Evolutionary conservation across 1,140 invertebrate genomes (phyloP).

Genomic region (Conus ventricosus): DNA sequence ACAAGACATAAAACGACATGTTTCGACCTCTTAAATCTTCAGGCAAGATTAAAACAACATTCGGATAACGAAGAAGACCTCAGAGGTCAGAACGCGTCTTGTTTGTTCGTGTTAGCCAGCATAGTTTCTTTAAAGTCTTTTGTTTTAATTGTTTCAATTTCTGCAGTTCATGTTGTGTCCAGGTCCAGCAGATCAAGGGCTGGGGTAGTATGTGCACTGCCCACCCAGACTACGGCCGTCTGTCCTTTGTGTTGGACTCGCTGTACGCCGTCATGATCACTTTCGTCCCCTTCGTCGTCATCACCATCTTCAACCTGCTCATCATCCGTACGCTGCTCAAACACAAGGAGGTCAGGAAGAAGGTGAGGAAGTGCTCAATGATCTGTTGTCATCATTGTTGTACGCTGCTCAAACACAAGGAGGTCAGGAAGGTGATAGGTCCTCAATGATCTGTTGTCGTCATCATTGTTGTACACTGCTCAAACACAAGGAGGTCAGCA

Average conservation of each 20-base stretch:
- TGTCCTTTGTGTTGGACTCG: slow-evolving; percentile 66
- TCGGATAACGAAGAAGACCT: too few species aligned
- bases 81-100: too few species aligned
- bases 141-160: too few species aligned
- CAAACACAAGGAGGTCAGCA: slow-evolving; percentile 30
- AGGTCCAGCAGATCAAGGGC: slow-evolving; percentile 13
- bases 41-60: too few species aligned
- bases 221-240: slow-evolving; percentile 46
- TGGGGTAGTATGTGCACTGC: slow-evolving; percentile 47
- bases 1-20: too few species aligned
- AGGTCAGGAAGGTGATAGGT: too few species aligned
- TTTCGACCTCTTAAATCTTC: too few species aligned
- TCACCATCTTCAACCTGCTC: slow-evolving; percentile 61
- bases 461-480: slow-evolving; percentile 49
- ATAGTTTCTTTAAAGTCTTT: too few species aligned
- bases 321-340: slow-evolving; percentile 57
- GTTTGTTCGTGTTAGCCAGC: too few species aligned
- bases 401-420: too few species aligned
- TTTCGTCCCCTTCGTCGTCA: slow-evolving; percentile 63
- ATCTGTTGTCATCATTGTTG: too few species aligned
- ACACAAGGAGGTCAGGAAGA: slow-evolving; percentile 30
- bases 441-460: too few species aligned
- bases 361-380: background rate
- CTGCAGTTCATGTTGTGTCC: background rate
- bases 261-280: slow-evolving; percentile 64